Percentiles rank a stretch among this genome's conserved stretches.
phyloP scores from a whole-genome alignment of 2,888 invertebrate species.

The Augochlorella aurata region DNA sequence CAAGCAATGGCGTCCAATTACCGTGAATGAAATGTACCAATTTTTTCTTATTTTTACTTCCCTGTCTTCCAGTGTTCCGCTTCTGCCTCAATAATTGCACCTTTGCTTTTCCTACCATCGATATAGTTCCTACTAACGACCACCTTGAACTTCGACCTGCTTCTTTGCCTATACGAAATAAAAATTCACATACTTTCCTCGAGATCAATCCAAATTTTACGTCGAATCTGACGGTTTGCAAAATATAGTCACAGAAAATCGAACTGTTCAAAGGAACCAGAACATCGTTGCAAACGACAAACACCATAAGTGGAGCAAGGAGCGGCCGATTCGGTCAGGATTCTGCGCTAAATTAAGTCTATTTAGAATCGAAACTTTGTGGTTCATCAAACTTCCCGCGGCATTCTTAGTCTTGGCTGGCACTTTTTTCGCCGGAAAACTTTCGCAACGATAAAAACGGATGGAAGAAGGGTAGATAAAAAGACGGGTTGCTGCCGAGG shows the following conservation, averaged over 20 bases:
- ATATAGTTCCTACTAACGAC: not conserved
- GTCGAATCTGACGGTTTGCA: no score
- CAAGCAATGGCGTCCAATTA: conserved; percentile 41
- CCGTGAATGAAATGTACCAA: conserved; percentile 30
- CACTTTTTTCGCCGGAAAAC: conserved; percentile 18
- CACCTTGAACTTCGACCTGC: no score
- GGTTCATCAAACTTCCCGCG: not conserved
- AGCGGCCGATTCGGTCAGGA: no score
- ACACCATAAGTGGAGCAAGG: not conserved
- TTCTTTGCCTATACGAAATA: no score
- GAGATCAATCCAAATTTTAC: no score
- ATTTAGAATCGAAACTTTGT: conserved; percentile 9
- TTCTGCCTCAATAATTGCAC: not conserved
- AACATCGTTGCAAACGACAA: not conserved
- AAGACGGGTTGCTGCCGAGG: not conserved
- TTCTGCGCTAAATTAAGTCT: not conserved
- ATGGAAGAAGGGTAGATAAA: not conserved
- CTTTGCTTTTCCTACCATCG: not conserved
- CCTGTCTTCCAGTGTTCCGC: no score
- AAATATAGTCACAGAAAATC: no score
- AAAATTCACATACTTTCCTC: no score
- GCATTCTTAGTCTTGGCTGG: not conserved
- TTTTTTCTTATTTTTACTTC: conserved; percentile 13
- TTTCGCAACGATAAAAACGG: not conserved
- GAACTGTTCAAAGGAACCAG: not conserved